Conservation (phyloP, 2,113 vertebrate species). For the Cavia porcellus region DNA sequence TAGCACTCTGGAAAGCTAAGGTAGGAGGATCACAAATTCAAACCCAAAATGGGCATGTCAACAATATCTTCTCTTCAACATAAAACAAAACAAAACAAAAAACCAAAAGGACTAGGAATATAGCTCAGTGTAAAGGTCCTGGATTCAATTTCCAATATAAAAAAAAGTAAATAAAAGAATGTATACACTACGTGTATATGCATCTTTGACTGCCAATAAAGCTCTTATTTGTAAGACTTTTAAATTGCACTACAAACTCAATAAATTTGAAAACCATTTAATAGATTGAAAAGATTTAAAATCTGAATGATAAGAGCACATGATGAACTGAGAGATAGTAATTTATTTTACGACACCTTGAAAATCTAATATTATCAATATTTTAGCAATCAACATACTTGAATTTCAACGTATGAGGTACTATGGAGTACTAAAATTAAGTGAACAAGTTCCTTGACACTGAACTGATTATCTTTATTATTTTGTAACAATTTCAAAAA, state of each 20-base stretch:
- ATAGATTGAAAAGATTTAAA: background rate
- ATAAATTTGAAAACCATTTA: constrained; percentile 22
- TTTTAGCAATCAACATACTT: background rate
- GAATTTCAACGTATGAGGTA: background rate
- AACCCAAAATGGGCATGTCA: background rate
- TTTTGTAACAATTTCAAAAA: background rate
- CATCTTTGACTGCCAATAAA: background rate
- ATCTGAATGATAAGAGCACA: background rate
- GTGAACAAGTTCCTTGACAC: background rate
- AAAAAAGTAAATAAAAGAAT: background rate
- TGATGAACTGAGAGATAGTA: background rate
- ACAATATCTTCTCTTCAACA: background rate
- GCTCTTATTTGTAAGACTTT: background rate
- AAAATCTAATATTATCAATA: background rate
- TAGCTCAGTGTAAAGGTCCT: background rate
- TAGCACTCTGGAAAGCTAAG: background rate
- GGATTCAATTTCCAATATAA: background rate
- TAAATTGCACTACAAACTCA: background rate
- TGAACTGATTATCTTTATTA: constrained; percentile 40
- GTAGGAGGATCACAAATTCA: background rate
- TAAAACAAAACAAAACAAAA: background rate
- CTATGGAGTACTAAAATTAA: background rate
- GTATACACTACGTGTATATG: background rate
- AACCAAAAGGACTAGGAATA: background rate
- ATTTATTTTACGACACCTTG: background rate